Evolutionary conservation across 2,113 vertebrate species (phyloP).

Genomic region (Sceloporus undulatus): DNA sequence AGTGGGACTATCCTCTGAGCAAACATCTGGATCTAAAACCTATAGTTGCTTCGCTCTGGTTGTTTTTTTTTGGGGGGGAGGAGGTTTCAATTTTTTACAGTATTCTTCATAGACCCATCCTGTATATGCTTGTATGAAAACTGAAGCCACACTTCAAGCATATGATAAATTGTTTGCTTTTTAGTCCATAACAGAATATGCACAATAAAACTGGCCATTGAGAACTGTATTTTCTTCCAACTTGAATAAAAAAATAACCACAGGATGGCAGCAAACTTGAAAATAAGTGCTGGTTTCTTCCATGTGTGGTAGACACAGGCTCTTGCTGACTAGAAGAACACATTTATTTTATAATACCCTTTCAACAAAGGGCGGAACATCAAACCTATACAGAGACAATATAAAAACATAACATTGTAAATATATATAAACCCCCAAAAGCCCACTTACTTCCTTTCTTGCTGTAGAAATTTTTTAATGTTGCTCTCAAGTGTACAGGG

Average conservation of each 20-base stretch:
- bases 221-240: neutral
- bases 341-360: too few relatives aligned
- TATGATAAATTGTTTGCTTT: neutral
- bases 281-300: neutral
- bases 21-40: too few relatives aligned
- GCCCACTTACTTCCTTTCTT: neutral
- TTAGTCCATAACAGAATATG: neutral
- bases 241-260: neutral
- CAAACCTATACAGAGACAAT: too few relatives aligned
- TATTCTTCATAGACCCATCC: neutral
- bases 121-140: neutral
- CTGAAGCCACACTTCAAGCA: neutral
- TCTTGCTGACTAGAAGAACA: too few relatives aligned
- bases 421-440: too few relatives aligned
- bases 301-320: neutral
- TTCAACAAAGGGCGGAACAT: too few relatives aligned
- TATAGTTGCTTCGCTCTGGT: too few relatives aligned
- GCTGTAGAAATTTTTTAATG: neutral
- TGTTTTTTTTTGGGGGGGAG: too few relatives aligned
- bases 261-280: constrained; percentile 34
- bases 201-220: neutral
- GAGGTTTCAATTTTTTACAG: neutral
- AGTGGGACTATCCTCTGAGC: too few relatives aligned
- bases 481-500: neutral
- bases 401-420: too few relatives aligned